These are phyloP conservation scores for Euzophera pinguis DNA, from an alignment of 2,888 invertebrate genomes.

Conservation along the genomic window DNA sequence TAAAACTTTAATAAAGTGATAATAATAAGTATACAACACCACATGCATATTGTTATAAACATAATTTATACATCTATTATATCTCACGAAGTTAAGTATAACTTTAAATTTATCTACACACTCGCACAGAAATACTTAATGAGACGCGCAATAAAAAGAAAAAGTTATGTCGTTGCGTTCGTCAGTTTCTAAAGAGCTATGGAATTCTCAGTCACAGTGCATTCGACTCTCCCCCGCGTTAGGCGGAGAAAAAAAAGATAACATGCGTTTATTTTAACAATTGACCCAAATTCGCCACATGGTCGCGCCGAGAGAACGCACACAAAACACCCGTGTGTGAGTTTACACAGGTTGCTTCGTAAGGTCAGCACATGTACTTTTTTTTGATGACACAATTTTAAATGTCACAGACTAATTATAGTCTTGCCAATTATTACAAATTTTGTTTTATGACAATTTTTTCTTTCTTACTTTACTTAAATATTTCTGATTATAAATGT, in stretches of 20 bases:
- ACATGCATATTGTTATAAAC: no score
- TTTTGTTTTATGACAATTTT: neutral
- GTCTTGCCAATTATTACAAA: neutral
- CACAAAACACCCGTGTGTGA: constrained; percentile 34
- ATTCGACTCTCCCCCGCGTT: constrained; percentile 38
- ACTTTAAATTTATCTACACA: no score
- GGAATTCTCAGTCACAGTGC: constrained; percentile 27
- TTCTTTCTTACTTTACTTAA: no score
- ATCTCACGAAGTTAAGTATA: neutral
- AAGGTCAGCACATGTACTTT: constrained; percentile 13
- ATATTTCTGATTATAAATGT: no score
- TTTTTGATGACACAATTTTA: constrained; percentile 13
- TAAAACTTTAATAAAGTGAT: no score
- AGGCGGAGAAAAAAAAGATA: constrained; percentile 39
- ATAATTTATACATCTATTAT: no score
- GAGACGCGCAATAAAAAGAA: constrained; percentile 17
- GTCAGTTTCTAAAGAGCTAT: constrained; percentile 26
- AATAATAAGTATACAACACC: no score
- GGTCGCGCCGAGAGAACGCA: constrained; percentile 55
- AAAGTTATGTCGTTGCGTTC: neutral
- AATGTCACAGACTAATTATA: constrained; percentile 12
- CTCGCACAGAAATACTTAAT: constrained; percentile 18
- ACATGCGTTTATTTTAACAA: constrained; percentile 63
- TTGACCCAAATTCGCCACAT: constrained; percentile 72
- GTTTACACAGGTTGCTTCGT: constrained; percentile 33